Evolutionary conservation across 2,888 invertebrate species (phyloP).

Genomic region (Pseudanteris insignis): DNA sequence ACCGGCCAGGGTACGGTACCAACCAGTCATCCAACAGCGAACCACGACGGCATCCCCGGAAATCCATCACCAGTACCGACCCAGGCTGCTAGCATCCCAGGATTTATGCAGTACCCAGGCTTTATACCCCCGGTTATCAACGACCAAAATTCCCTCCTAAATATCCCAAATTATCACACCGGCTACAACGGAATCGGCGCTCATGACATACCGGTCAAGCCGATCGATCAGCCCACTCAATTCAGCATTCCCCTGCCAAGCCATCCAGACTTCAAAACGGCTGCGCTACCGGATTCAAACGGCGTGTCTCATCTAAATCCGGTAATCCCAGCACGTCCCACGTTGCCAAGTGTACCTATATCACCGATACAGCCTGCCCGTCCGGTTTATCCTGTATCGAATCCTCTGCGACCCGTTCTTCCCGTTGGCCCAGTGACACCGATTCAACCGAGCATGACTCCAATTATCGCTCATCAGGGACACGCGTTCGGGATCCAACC

Average conservation of each 20-base stretch:
- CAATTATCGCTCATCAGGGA: constrained; percentile 42
- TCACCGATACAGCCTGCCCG: constrained; percentile 42
- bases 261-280: constrained; percentile 45
- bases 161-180: constrained; percentile 21
- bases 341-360: constrained; percentile 35
- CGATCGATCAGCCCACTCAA: constrained; percentile 55
- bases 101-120: constrained; percentile 54
- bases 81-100: constrained; percentile 16
- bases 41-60: neutral
- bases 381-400: constrained; percentile 26
- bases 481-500: constrained; percentile 50
- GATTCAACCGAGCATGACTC: constrained; percentile 40
- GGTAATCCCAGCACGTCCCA: constrained; percentile 35
- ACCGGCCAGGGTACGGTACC: constrained; percentile 16
- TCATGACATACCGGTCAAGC: constrained; percentile 22
- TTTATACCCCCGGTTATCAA: constrained; percentile 55
- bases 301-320: constrained; percentile 33
- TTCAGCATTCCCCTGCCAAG: constrained; percentile 58
- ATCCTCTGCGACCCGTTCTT: constrained; percentile 46
- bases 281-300: constrained; percentile 14
- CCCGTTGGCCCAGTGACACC: constrained; percentile 47
- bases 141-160: constrained; percentile 47
- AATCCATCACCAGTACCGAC: constrained; percentile 7
- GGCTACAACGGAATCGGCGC: constrained; percentile 10
- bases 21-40: too few species aligned